Percentiles rank a stretch among this genome's conserved stretches.
Evolutionary conservation across 64 coral and sea anemone genomes (phyloP).

Genomic region (Stichodactyla helianthus): DNA sequence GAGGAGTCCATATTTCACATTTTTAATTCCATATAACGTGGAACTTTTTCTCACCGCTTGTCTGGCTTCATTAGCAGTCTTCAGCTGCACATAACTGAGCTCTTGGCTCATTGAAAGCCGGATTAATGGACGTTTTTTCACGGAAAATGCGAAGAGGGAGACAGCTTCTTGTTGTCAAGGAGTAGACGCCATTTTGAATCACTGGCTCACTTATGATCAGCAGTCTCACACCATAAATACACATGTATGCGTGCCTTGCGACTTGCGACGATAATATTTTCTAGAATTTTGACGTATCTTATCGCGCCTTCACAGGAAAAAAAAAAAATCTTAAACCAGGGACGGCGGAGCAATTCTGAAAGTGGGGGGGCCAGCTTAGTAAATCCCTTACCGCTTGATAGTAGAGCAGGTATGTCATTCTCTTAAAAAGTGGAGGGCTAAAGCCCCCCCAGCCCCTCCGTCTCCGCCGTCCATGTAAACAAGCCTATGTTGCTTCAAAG

Average conservation of each 20-base stretch:
- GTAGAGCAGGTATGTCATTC: too few species aligned
- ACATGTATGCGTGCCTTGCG: neutral
- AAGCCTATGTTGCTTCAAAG: too few species aligned
- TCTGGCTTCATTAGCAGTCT: slow-evolving; percentile 95
- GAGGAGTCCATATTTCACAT: neutral
- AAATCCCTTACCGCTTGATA: too few species aligned
- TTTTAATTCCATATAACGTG: neutral
- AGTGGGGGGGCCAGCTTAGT: too few species aligned
- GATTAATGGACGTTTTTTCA: neutral
- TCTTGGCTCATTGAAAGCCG: slow-evolving; percentile 77
- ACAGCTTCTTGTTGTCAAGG: neutral
- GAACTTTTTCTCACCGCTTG: slow-evolving; percentile 54
- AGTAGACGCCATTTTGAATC: slow-evolving; percentile 58
- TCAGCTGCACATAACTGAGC: slow-evolving; percentile 94
- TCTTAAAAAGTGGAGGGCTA: too few species aligned
- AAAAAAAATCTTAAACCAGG: too few species aligned
- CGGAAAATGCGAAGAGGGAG: neutral
- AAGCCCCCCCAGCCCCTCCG: too few species aligned
- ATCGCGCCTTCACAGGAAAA: too few species aligned
- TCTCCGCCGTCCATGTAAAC: too few species aligned
- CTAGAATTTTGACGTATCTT: too few species aligned
- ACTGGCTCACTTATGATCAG: neutral
- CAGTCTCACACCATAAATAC: neutral
- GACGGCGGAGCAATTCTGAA: too few species aligned
- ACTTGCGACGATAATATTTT: too few species aligned